These are phyloP conservation scores for Meloidogyne exigua DNA, from an alignment of 1,140 invertebrate species.

Conservation along the genomic window DNA sequence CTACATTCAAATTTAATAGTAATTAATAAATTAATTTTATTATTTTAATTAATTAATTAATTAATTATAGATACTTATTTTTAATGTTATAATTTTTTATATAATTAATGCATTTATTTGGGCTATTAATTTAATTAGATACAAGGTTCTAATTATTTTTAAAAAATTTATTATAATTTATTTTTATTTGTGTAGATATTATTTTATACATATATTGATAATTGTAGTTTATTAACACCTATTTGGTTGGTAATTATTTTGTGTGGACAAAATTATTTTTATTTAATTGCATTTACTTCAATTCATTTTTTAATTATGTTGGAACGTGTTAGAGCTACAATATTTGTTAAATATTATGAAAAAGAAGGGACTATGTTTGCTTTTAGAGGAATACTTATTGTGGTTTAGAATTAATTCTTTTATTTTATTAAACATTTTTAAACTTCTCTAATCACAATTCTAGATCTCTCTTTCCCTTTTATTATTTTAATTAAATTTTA, in stretches of 20 bases:
- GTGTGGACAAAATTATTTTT: neutral
- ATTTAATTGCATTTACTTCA: neutral
- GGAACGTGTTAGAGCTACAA: slow-evolving; percentile 12
- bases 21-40: neutral
- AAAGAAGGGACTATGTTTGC: neutral
- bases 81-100: neutral
- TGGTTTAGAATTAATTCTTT: no score
- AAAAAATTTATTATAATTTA: neutral
- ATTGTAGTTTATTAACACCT: slow-evolving; percentile 7
- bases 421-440: no score
- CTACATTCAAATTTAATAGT: slow-evolving; percentile 8
- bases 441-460: no score
- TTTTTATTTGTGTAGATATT: neutral
- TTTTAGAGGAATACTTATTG: neutral
- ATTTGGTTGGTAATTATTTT: slow-evolving; percentile 7
- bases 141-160: neutral
- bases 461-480: no score
- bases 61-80: neutral
- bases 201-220: neutral
- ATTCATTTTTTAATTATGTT: slow-evolving; percentile 17
- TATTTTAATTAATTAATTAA: no score
- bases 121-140: neutral
- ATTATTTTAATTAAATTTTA: no score
- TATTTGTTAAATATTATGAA: slow-evolving; percentile 14
- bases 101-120: neutral